Evolutionary conservation across 1,140 invertebrate genomes (phyloP), one percentile per base, ranked within the genome.

Genomic region (Bombyx mandarina): DNA sequence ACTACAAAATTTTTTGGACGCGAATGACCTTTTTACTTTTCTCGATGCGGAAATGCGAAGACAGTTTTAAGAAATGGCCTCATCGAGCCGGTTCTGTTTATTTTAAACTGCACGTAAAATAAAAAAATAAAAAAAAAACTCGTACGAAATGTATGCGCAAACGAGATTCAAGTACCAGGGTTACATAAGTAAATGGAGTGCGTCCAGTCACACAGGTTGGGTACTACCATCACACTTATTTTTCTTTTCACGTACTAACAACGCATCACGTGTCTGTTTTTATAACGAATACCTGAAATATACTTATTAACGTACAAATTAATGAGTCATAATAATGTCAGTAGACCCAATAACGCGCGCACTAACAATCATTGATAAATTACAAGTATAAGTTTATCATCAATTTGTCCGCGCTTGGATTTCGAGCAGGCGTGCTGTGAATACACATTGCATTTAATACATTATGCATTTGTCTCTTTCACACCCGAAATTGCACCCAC

Each of bases 111-210:
- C 61, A 61, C 61, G 58, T 18, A 18, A 18, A 18, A 18, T 18
- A 18, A 18, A 18, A 18, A 18, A 18, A 18, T 18, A 18, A 65
- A 73, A 78, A 82, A 81, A 84, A 82, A 83, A 81, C 69, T 75
- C 58, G 73, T 73, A 82, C 68, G 75, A 86, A 82, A 84, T 82
- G 79, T 79, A 86, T 86, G 82, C 78, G 75, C 77, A 79, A 84
- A 79, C 75, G 73, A 86, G 81, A 80, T 80, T 69, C 66, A 79
- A 71, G 69, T 83, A 86, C 83, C 79, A 86, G 79, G 83, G 52
- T 63, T 62, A 63, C 78, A 86, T 79, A 74, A 75, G 62, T 58
- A 58, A 61, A 62, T 70, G 71, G 68, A 79, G 78, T 66, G 60
- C 43, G 69, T 56, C 60, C 71, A 75, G 75, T 73, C 71, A 73